A percentile compares a stretch with the other conserved stretches of the same genome.
These are phyloP conservation scores for Chascanopsetta lugubris DNA, from an alignment of 2,113 vertebrate species.

Conservation along the genomic window DNA sequence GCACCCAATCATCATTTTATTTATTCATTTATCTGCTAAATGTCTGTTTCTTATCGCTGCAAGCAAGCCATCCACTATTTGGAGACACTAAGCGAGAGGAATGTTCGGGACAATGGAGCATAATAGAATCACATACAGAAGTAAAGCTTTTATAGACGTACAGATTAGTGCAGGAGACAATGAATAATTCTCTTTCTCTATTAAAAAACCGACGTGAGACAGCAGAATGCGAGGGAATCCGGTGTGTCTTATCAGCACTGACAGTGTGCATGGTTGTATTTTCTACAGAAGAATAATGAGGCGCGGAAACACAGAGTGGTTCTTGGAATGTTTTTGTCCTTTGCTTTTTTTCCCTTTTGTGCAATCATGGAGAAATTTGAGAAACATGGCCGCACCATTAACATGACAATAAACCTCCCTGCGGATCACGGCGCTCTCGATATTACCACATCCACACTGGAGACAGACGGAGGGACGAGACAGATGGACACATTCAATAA, in stretches of 20 bases:
- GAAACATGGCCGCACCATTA: constrained; percentile 31
- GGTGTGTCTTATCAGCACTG: constrained; percentile 62
- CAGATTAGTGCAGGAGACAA: constrained; percentile 68
- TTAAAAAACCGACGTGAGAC: constrained; percentile 48
- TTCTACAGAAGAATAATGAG: constrained; percentile 32
- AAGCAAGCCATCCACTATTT: constrained; percentile 63
- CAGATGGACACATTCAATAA: not conserved
- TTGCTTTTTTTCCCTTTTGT: too few relatives aligned
- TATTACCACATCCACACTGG: constrained; percentile 8
- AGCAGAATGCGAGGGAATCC: constrained; percentile 34
- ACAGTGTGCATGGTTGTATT: constrained; percentile 54
- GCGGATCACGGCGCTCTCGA: constrained; percentile 18
- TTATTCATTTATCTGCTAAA: constrained; percentile 64
- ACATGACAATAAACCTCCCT: constrained; percentile 48
- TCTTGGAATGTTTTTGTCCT: constrained; percentile 17
- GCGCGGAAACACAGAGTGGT: constrained; percentile 17
- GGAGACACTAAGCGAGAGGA: constrained; percentile 43
- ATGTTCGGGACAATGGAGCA: constrained; percentile 54
- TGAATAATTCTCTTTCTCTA: constrained; percentile 54
- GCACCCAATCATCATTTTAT: constrained; percentile 52
- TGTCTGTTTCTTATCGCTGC: constrained; percentile 57
- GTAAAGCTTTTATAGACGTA: constrained; percentile 40
- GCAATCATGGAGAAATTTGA: constrained; percentile 25
- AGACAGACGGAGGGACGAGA: not conserved
- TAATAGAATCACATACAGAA: constrained; percentile 48